Evolutionary conservation across 2,888 invertebrate genomes (phyloP).

Genomic region (Coleophora flavipennella): DNA sequence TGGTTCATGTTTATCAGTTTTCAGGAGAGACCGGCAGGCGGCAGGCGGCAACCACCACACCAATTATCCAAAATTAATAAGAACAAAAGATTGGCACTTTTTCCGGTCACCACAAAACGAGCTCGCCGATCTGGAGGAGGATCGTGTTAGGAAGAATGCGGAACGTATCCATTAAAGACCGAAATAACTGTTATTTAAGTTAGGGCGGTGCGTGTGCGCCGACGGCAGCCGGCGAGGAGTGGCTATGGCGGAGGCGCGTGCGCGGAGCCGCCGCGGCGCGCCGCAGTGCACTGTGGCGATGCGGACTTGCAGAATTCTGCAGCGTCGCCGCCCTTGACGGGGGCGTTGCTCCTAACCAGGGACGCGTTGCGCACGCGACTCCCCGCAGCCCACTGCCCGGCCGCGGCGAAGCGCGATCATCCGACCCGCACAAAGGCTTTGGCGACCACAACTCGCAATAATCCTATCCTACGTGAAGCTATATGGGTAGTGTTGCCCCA

Average conservation of each 20-base stretch:
- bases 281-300: conserved; percentile 68
- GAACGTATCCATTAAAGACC: conserved; percentile 65
- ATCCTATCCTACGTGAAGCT: neutral
- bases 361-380: conserved; percentile 69
- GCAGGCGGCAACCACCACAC: conserved; percentile 28
- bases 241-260: conserved; percentile 35
- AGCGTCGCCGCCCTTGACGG: conserved; percentile 71
- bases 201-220: conserved; percentile 50
- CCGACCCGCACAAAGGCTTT: conserved; percentile 23
- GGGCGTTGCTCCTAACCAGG: conserved; percentile 72
- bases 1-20: conserved; percentile 48
- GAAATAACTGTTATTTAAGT: conserved; percentile 68
- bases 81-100: conserved; percentile 16
- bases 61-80: too few relatives aligned
- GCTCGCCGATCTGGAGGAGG: conserved; percentile 33
- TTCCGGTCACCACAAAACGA: conserved; percentile 29
- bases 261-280: conserved; percentile 37
- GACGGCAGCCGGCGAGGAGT: conserved; percentile 23
- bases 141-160: conserved; percentile 57
- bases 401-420: too few relatives aligned
- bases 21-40: conserved; percentile 39
- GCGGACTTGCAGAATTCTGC: conserved; percentile 71
- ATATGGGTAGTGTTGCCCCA: too few relatives aligned
- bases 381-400: conserved; percentile 45
- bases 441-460: conserved; percentile 19